Evolutionary conservation across 2,888 invertebrate genomes (phyloP).

Genomic region (Aphodius granarius): DNA sequence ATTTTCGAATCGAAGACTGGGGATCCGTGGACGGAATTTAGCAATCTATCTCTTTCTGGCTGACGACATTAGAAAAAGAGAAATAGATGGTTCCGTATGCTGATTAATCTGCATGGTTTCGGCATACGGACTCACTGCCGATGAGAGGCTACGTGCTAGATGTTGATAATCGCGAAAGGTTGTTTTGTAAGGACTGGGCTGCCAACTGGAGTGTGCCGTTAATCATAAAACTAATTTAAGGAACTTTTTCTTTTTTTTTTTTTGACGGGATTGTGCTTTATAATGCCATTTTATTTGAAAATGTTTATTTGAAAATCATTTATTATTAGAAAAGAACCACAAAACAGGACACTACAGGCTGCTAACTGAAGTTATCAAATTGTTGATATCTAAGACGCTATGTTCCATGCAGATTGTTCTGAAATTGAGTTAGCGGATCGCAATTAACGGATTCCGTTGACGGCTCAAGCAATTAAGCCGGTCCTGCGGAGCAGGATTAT

Average conservation of each 20-base stretch:
- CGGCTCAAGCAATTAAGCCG: background rate
- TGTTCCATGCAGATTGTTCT: background rate
- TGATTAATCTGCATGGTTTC: too few relatives aligned
- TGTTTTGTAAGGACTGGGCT: background rate
- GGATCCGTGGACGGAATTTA: too few relatives aligned
- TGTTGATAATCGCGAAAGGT: background rate
- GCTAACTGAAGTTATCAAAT: too few relatives aligned
- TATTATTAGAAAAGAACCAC: too few relatives aligned
- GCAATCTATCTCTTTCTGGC: too few relatives aligned
- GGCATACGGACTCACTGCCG: too few relatives aligned
- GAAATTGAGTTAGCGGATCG: background rate
- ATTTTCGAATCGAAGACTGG: too few relatives aligned
- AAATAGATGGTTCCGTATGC: too few relatives aligned
- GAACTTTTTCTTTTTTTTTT: background rate
- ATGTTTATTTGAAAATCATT: too few relatives aligned
- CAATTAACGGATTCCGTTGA: background rate
- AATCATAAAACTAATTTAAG: background rate
- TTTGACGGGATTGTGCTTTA: background rate
- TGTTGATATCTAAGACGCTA: background rate
- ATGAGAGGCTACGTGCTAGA: background rate
- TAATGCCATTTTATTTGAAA: too few relatives aligned
- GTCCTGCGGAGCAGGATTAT: background rate
- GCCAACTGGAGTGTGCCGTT: background rate
- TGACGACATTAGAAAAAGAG: too few relatives aligned
- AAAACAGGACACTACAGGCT: too few relatives aligned